Base-by-base conservation (phyloP, 2,113 vertebrate species). In the Crypturellus undulatus region DNA sequence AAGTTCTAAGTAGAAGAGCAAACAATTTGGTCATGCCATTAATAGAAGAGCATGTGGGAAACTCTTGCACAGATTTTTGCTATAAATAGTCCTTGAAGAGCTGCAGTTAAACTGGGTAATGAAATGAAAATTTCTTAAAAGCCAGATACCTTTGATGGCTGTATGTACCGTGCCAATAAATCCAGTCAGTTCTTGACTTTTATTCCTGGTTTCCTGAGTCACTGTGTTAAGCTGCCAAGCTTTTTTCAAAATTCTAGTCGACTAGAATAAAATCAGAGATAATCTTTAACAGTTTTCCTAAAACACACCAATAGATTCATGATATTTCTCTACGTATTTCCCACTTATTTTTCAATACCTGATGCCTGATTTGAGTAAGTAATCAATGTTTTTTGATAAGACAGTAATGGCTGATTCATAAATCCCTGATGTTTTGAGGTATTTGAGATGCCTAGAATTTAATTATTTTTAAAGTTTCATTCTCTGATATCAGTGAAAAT, bases 91-190 rank as follows among this genome's bases (percentile, higher is more conserved):
- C 80, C 11, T 75, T 45, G 3, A 59, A 24, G 12, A 75, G 36
- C 8, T 78, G 30, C 2, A 4, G 85, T 85, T 84, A 80, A 87
- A 71, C 67, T 42, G 59, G 79, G 24, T 40, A 56, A 69, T 60
- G 18, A 49, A 90, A 28, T 2, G 1, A 12, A 54, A 82, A 34
- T 60, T 49, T 79, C 34, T 68, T 22, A 79, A 73, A 73, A 76
- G 77, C 4, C 38, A 24, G 5, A 28, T 98, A 99, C 99, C 98
- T 97, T 97, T 97, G 76, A 98, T 96, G n/a, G 51, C 90, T 71
- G 90, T 85, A 43, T 98, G 98, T 38, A 99, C 93, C 45, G 81
- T 96, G 51, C 88, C 78, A 64, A 98, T 97, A 88, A 97, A 97
- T 13, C 87, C 90, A 79, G 98, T 87, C 72, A 99, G 91, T 47